Base-by-base conservation (phyloP, 2,888 invertebrate species). In the Dione vanillae region DNA sequence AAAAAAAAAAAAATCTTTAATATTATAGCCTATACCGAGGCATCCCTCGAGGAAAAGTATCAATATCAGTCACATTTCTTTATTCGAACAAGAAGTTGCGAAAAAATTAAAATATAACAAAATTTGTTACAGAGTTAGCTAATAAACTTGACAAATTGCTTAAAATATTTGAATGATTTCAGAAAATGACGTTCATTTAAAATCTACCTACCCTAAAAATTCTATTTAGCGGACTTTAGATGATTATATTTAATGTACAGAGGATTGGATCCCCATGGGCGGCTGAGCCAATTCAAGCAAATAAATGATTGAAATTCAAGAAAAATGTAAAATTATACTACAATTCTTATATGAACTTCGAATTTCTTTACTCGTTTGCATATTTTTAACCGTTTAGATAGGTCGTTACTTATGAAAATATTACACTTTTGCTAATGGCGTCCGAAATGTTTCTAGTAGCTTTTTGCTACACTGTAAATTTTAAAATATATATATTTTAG, bases 231-330 rank as follows among this genome's bases (percentile, higher is more conserved):
- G 52, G 35, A 68, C 37, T 51, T 62, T 69, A 47, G 68, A 56
- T 49, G 65, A 66, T 76, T 71, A 72, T 74, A 72, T 73, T 72
- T 70, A 74, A 74, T 74, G 71, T 70, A 70, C 71, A 76, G 67
- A 67, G 71, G 71, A 72, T 72, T 73, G 64, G 70, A 66, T 73
- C 71, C 54, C 75, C 66, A 68, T 69, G 64, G 71, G 67, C 70
- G 64, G 49, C 71, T 67, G 67, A 64, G 59, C 66, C 69, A 69
- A 69, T 69, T 71, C 69, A 67, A 65, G 52, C 45, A 54, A 19
- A 68, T 37, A 58, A 49, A n/a, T n/a, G n/a, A n/a, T n/a, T n/a
- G n/a, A n/a, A n/a, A n/a, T n/a, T n/a, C n/a, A n/a, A n/a, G n/a
- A n/a, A 40, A 49, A 67, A 67, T 49, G 40, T 40, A 62, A 62